Evolutionary conservation across 1,140 invertebrate genomes (phyloP).

Genomic region (Zophobas atratus): DNA sequence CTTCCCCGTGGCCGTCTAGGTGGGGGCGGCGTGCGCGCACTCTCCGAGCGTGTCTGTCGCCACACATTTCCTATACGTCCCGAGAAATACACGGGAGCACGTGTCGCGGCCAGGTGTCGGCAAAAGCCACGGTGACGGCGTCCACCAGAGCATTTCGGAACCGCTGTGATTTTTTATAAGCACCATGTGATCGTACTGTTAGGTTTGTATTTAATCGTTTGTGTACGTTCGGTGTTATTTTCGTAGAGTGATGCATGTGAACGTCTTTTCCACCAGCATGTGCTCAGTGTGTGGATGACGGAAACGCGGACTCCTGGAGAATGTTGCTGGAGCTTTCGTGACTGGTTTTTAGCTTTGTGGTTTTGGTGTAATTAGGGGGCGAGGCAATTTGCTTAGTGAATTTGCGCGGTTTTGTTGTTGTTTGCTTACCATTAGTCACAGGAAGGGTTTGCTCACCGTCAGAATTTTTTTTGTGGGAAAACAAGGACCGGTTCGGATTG

Average conservation of each 20-base stretch:
- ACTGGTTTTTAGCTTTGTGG: background rate
- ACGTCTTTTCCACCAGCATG: background rate
- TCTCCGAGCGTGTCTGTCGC: constrained; percentile 30
- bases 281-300: background rate
- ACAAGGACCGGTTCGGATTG: background rate
- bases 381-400: too few species aligned
- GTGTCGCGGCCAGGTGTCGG: constrained; percentile 35
- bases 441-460: constrained; percentile 16
- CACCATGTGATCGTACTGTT: constrained; percentile 25
- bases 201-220: constrained; percentile 13
- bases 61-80: constrained; percentile 23
- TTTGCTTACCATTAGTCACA: constrained; percentile 24
- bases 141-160: background rate
- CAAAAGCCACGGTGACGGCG: constrained; percentile 32
- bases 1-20: constrained; percentile 25
- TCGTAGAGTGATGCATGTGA: constrained; percentile 34
- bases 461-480: constrained; percentile 9
- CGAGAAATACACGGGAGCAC: constrained; percentile 35
- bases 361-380: too few species aligned
- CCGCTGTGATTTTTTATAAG: constrained; percentile 41
- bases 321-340: constrained; percentile 1
- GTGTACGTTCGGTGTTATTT: constrained; percentile 28
- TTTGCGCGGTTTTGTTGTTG: constrained; percentile 19
- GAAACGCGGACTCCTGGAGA: too few species aligned
- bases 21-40: constrained; percentile 35